Evolutionary conservation across 2,113 vertebrate genomes (phyloP).

Genomic region (Smithornis capensis): DNA sequence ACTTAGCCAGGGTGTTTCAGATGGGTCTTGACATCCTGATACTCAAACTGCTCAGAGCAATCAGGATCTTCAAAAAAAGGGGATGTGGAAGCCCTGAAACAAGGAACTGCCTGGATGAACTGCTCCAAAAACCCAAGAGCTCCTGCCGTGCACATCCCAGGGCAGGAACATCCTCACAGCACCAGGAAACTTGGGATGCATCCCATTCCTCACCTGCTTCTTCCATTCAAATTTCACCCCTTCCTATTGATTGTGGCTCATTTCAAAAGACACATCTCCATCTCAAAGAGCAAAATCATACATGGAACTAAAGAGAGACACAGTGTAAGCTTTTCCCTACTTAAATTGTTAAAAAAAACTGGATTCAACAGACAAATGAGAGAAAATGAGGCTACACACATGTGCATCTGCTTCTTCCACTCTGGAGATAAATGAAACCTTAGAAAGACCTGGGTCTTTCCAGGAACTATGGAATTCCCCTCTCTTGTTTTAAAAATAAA

Average conservation of each 20-base stretch:
- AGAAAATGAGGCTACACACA: neutral
- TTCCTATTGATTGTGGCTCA: neutral
- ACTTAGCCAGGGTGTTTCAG: neutral
- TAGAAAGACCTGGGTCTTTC: neutral
- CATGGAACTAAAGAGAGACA: neutral
- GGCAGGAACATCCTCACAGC: neutral
- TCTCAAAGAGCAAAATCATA: neutral
- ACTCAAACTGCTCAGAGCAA: neutral
- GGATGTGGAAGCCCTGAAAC: neutral
- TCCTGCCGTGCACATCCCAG: neutral
- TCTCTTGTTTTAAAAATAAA: neutral
- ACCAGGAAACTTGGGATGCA: fast-evolving
- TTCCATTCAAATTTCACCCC: neutral
- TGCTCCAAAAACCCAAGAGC: neutral
- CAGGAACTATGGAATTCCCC: neutral
- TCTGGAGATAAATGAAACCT: neutral
- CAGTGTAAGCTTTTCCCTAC: neutral
- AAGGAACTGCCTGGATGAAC: neutral
- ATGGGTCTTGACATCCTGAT: neutral
- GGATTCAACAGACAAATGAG: neutral
- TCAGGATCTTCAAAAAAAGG: neutral
- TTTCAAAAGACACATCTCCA: neutral
- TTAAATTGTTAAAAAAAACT: neutral
- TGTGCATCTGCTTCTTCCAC: neutral
- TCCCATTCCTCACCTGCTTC: neutral